phyloP scores from a whole-genome alignment of 2,797 vertebrate species.

The Ctenopoma multispine region DNA sequence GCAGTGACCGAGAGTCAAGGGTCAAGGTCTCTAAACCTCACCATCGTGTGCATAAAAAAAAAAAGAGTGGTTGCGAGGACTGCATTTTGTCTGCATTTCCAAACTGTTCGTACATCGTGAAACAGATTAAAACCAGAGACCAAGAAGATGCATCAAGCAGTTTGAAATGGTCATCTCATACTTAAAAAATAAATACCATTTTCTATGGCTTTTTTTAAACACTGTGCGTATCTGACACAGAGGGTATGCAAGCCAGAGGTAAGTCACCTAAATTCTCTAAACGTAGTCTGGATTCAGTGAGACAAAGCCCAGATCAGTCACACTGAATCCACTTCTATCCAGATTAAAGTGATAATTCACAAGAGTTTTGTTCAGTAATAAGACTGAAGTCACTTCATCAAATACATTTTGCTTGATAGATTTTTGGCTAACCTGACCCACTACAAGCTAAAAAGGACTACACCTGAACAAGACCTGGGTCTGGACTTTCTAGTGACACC shows the following conservation, averaged over 20 bases:
- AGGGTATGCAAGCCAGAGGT: slow-evolving; percentile 45
- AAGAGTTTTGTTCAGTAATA: not conserved
- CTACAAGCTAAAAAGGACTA: slow-evolving; percentile 1
- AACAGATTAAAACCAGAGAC: slow-evolving; percentile 49
- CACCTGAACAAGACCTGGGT: slow-evolving; percentile 13
- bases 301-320: slow-evolving; percentile 11
- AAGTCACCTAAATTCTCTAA: slow-evolving; percentile 38
- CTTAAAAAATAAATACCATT: slow-evolving; percentile 74
- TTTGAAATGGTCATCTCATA: slow-evolving; percentile 70
- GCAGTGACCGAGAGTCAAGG: slow-evolving; percentile 59
- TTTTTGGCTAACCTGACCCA: not conserved
- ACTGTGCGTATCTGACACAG: slow-evolving; percentile 75
- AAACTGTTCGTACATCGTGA: slow-evolving; percentile 54
- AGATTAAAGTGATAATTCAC: slow-evolving; percentile 25
- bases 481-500: not conserved
- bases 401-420: not conserved
- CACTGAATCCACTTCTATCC: not conserved
- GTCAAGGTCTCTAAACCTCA: slow-evolving; percentile 69
- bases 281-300: slow-evolving; percentile 15
- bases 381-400: not conserved
- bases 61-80: slow-evolving; percentile 71
- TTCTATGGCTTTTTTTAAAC: slow-evolving; percentile 68
- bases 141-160: slow-evolving; percentile 60
- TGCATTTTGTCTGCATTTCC: slow-evolving; percentile 72
- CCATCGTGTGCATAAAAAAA: slow-evolving; percentile 73